Base-by-base conservation (phyloP, 2,113 vertebrate species). In the Mormyrus lacerda region DNA sequence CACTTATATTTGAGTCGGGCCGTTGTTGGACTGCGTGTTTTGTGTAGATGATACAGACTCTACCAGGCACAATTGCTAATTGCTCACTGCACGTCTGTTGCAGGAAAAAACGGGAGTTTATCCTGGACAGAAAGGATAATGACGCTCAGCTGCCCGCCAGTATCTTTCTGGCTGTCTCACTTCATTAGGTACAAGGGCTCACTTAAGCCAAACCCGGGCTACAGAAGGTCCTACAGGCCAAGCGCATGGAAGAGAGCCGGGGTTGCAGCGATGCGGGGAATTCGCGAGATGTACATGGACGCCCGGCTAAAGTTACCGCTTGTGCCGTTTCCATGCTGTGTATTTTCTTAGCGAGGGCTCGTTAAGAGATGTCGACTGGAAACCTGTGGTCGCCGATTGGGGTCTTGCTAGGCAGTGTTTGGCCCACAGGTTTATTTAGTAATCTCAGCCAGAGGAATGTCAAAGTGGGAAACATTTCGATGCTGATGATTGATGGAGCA, bases 401-500 rank as follows among this genome's bases (percentile, higher is more conserved):
- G 85, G 69, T 89, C 21, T 55, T 35, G 45, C 24, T 69, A 65
- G 76, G 48, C 61, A 82, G 79, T 69, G 35, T 86, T 76, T 53
- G 90, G 89, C 45, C 69, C 31, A 50, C 51, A 9, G 35, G 86
- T 91, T 91, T 92, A 92, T 92, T 91, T 89, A 89, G 85, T 85
- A 51, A 87, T 88, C 21, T 2, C 39, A 19, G 89, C 90, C 88
- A 92, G 85, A 53, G 44, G 91, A 90, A 89, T 89, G 90, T 91
- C 92, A 90, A 85, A 89, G 73, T 55, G 76, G 86, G 89, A 90
- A 88, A 87, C 88, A 87, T 76, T 50, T 86, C 82, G 87, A 91
- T 88, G 90, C 89, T 39, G 89, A 69, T 92, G 92, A 92, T 92
- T 92, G 89, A 93, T 93, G 91, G 90, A 86, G 39, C 89, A 55